A percentile compares a stretch with the other conserved stretches of the same genome.
phyloP scores from a whole-genome alignment of 2,797 vertebrate species.

The Tauraco hartlaubi region DNA sequence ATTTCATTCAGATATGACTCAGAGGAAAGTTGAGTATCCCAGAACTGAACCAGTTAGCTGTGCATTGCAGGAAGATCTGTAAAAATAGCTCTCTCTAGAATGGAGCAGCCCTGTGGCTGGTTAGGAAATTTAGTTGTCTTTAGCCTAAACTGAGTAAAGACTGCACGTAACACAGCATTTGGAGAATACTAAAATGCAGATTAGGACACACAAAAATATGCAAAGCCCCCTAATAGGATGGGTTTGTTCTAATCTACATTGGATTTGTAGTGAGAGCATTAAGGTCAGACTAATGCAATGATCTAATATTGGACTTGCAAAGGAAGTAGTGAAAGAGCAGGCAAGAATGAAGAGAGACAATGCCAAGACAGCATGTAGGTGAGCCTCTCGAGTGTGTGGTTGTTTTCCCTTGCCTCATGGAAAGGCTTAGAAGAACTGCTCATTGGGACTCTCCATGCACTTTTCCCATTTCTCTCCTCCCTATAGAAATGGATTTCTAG shows the following conservation, averaged over 20 bases:
- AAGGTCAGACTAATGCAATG: not conserved
- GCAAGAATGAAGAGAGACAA: not conserved
- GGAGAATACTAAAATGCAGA: not conserved
- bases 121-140: not conserved
- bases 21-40: not conserved
- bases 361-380: not conserved
- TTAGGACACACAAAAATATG: not conserved
- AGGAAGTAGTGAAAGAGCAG: not conserved
- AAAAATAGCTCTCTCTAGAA: not conserved
- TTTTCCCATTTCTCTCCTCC: not conserved
- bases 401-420: not conserved
- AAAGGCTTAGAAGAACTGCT: not conserved
- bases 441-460: not conserved
- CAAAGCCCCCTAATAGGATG: not conserved
- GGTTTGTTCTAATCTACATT: not conserved
- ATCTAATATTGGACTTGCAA: not conserved
- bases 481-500: not conserved
- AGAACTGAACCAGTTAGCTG: not conserved
- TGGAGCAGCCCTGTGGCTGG: not conserved
- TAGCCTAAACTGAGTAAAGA: not conserved
- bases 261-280: not conserved
- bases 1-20: not conserved
- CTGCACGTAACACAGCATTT: not conserved
- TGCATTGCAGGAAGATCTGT: not conserved
- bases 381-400: rapidly evolving